Conservation (phyloP, 2,113 vertebrate species). For the Casuarius casuarius region DNA sequence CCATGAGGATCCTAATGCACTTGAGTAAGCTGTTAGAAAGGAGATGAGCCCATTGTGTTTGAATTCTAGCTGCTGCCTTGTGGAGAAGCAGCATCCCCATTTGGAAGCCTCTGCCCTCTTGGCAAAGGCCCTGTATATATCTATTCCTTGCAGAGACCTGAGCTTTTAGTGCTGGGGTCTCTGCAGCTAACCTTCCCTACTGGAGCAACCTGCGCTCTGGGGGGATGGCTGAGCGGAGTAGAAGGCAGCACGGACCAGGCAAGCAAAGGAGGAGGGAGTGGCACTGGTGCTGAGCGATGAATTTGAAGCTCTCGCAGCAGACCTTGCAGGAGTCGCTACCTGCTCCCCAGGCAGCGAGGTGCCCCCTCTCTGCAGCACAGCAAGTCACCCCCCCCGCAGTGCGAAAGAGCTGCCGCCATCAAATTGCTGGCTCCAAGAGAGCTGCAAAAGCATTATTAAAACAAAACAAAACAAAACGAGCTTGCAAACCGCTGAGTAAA, state of each 20-base stretch:
- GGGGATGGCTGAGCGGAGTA: not conserved
- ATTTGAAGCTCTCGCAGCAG: not conserved
- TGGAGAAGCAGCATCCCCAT: not conserved
- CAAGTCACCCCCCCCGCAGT: not conserved
- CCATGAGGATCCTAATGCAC: not conserved
- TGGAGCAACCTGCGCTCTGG: not conserved
- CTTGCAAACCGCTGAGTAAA: not conserved
- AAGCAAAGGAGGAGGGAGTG: not conserved
- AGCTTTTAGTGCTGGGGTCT: not conserved
- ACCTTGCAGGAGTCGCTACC: not conserved
- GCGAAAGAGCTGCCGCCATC: not conserved
- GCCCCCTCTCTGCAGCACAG: not conserved
- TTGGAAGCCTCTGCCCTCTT: not conserved
- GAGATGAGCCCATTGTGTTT: not conserved
- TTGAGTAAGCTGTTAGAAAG: not conserved
- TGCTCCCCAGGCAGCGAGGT: not conserved
- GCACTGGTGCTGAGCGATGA: not conserved
- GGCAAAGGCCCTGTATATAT: not conserved
- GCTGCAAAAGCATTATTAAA: not conserved
- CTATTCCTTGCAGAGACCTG: not conserved
- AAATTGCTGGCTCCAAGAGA: not conserved
- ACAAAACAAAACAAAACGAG: too few species aligned
- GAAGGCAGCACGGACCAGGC: fast-evolving
- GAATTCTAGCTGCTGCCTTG: not conserved
- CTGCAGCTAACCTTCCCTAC: not conserved